These are phyloP conservation scores for Copsychus sechellarum DNA, from an alignment of 2,113 vertebrate genomes.

Conservation along the genomic window DNA sequence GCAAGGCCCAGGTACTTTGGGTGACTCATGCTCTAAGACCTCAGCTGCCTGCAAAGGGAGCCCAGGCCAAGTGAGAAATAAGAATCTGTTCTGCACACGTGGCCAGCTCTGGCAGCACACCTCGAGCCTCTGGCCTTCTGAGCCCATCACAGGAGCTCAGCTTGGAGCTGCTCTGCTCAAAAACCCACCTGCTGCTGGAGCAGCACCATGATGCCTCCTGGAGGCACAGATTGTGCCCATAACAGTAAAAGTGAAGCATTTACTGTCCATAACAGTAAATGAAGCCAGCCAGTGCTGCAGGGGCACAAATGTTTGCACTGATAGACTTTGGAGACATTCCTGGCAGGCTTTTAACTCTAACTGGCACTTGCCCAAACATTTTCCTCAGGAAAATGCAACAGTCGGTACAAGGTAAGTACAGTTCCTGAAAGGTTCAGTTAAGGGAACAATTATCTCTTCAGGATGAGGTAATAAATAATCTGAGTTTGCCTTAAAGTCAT, in stretches of 20 bases:
- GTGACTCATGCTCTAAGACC: neutral
- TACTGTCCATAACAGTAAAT: neutral
- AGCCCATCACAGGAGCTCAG: neutral
- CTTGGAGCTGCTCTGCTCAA: neutral
- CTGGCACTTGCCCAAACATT: neutral
- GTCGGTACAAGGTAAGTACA: neutral
- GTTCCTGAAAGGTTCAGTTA: neutral
- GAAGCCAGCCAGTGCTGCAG: fast-evolving
- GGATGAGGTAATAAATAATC: neutral
- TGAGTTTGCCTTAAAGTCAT: neutral
- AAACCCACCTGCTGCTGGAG: neutral
- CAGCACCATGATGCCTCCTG: neutral
- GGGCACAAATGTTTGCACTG: neutral
- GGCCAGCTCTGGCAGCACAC: fast-evolving
- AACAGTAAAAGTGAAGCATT: neutral
- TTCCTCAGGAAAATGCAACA: neutral
- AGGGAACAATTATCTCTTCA: neutral
- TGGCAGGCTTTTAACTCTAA: neutral
- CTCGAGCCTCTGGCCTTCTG: neutral
- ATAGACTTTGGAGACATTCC: neutral
- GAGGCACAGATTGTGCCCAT: neutral
- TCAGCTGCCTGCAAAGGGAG: neutral
- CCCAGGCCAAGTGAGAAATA: neutral
- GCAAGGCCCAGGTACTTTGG: neutral
- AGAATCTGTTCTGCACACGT: neutral